Conservation (phyloP, 2,797 vertebrate genomes). For the Sebastes oblongus region DNA sequence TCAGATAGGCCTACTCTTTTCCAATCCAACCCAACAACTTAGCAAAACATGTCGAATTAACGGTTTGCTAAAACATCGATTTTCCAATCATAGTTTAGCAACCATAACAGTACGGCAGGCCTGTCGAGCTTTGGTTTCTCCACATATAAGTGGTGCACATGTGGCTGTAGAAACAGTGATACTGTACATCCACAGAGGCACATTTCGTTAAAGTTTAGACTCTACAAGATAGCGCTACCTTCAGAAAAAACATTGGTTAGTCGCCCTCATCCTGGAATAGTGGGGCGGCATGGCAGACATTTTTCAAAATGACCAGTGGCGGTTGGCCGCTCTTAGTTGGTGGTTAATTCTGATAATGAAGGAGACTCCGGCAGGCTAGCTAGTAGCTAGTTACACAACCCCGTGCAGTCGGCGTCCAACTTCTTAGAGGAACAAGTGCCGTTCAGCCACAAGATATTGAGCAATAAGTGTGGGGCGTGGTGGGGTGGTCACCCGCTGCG, state of each 20-base stretch:
- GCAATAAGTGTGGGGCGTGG: neutral
- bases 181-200: neutral
- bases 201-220: too few relatives aligned
- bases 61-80: neutral
- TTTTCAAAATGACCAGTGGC: too few relatives aligned
- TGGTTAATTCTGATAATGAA: conserved; percentile 35
- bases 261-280: too few relatives aligned
- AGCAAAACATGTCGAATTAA: neutral
- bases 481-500: neutral
- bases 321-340: conserved; percentile 28
- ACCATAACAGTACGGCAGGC: neutral
- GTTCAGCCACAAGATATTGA: neutral
- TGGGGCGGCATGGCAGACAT: too few relatives aligned
- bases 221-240: neutral
- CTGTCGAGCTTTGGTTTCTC: neutral
- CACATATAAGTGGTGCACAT: neutral
- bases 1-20: neutral
- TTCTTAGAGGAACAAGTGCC: conserved; percentile 26
- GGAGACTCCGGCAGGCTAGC: neutral
- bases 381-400: neutral
- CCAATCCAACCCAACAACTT: neutral
- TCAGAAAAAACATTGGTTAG: neutral
- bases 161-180: neutral
- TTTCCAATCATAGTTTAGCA: neutral
- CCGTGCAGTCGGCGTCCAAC: conserved; percentile 10